Base-by-base conservation (phyloP, 2,888 invertebrate species). In the Athalia circularis region DNA sequence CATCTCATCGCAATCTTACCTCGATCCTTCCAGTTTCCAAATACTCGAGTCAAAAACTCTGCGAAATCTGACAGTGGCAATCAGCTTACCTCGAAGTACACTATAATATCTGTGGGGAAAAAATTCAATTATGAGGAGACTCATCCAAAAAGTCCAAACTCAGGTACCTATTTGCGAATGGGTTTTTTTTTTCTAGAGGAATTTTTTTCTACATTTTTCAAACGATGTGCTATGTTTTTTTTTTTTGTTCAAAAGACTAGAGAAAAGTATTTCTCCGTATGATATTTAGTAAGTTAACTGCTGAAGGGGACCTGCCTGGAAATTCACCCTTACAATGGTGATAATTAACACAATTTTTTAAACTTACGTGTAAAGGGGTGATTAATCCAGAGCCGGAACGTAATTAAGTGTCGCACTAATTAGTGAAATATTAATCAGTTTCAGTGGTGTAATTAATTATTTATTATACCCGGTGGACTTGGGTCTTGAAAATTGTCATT, bases 361-460 rank as follows among this genome's bases (percentile, higher is more conserved):
- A 72, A 72, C 62, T 78, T 52, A 78, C 78, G 62, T 68, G 67
- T 77, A 68, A 70, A 70, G 70, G 52, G 64, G 52, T 59, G 15
- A 79, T 79, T 65, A 79, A 79, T 79, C 65, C 65, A 48, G 57
- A 52, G 13, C 65, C 52, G 13, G 75, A 57, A 65, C 74, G 75
- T 75, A 79, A 79, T 76, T 75, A 79, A 74, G 65, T 65, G 79
- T 47, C 75, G 65, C 54, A 62, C 75, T 79, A 76, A 79, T 79
- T 79, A 79, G 79, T 76, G 75, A 76, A 79, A 76, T 75, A 79
- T 79, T 75, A 79, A 79, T 79, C 79, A 65, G 79, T 65, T 75
- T 64, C 65, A 72, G 50, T 50, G 75, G 57, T 62, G 78, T 79
- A 75, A 75, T 75, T 79, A 79, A 79, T 79, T 79, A 75, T 70